Percentiles rank a stretch among this genome's conserved stretches.
Conservation (phyloP, 2,888 invertebrate genomes). For the Cremastinae sp. region DNA sequence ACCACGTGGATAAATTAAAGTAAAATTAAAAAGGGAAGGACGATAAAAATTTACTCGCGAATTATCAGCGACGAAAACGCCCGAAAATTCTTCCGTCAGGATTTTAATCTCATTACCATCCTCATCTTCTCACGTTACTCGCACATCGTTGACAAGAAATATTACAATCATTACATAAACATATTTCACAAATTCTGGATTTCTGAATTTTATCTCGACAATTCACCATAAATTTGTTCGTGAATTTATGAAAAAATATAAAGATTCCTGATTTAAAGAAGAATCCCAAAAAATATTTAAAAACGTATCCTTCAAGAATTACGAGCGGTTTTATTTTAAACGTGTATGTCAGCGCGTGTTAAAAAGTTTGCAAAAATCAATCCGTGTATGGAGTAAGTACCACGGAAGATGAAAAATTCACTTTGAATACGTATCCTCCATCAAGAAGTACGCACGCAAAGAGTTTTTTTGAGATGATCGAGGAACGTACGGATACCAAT, state of each 20-base stretch:
- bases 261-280: too few relatives aligned
- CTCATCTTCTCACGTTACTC: constrained; percentile 24
- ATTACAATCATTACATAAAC: too few relatives aligned
- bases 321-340: constrained; percentile 22
- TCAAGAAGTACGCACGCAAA: constrained; percentile 39
- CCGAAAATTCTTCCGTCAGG: constrained; percentile 22
- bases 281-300: too few relatives aligned
- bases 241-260: too few relatives aligned
- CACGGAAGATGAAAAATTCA: constrained; percentile 34
- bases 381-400: constrained; percentile 32
- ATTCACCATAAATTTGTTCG: too few relatives aligned
- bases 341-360: constrained; percentile 29
- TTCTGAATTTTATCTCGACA: too few relatives aligned
- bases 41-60: constrained; percentile 45
- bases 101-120: constrained; percentile 46
- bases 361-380: constrained; percentile 51
- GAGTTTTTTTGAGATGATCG: constrained; percentile 46
- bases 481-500: constrained; percentile 49
- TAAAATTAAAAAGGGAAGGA: constrained; percentile 37
- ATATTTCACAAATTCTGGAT: constrained; percentile 40
- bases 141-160: constrained; percentile 39
- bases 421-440: constrained; percentile 33
- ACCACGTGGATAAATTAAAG: constrained; percentile 50
- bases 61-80: constrained; percentile 42
- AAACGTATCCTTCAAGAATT: too few relatives aligned